Evolutionary conservation across 2,888 invertebrate genomes (phyloP).

Genomic region (Cancer borealis): DNA sequence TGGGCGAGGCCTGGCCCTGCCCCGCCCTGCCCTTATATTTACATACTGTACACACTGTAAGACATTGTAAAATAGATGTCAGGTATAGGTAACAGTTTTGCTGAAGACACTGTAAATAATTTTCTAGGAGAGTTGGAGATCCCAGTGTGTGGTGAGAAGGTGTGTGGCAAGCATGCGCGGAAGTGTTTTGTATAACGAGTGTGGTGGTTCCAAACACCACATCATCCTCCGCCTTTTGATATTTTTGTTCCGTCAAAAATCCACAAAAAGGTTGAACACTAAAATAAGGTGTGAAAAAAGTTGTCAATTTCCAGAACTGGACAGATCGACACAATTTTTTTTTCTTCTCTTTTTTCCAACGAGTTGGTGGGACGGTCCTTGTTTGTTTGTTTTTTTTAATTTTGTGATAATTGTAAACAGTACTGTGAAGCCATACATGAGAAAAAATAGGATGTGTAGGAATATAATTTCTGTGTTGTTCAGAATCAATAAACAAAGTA

Average conservation of each 20-base stretch:
- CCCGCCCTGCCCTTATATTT: constrained; percentile 36
- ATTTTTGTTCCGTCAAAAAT: constrained; percentile 74
- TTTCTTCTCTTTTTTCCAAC: constrained; percentile 47
- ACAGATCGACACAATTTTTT: constrained; percentile 49
- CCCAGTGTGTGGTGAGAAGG: constrained; percentile 50
- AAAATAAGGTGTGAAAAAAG: not conserved
- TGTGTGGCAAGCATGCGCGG: constrained; percentile 30
- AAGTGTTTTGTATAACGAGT: constrained; percentile 62
- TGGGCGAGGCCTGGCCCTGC: not conserved
- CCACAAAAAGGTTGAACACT: constrained; percentile 65
- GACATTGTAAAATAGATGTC: constrained; percentile 73
- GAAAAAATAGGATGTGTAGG: constrained; percentile 72
- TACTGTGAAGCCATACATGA: constrained; percentile 61
- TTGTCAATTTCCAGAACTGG: constrained; percentile 54
- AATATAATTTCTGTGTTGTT: constrained; percentile 75
- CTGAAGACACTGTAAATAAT: constrained; percentile 69
- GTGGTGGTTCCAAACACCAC: constrained; percentile 33
- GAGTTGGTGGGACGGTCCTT: constrained; percentile 64
- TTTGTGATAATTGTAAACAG: constrained; percentile 74
- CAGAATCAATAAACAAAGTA: constrained; percentile 73
- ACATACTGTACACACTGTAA: constrained; percentile 74
- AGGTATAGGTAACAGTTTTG: constrained; percentile 63
- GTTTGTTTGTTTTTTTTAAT: constrained; percentile 59
- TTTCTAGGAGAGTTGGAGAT: constrained; percentile 71
- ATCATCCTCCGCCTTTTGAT: constrained; percentile 64